Percentiles rank a stretch among this genome's conserved stretches.
Conservation (phyloP, 2,797 vertebrate species). For the Iguana delicatissima region DNA sequence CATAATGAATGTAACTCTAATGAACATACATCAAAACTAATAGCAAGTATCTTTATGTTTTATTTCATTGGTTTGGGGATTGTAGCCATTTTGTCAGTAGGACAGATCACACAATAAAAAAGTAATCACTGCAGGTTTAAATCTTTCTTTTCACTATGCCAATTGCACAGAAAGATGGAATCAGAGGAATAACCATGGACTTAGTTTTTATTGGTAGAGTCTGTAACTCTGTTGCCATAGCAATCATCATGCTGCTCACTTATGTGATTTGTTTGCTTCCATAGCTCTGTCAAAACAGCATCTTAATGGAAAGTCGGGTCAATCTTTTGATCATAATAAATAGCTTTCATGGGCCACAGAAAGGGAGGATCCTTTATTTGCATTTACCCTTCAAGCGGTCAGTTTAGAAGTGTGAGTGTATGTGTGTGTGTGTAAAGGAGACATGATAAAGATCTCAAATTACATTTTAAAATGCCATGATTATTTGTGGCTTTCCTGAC, state of each 20-base stretch:
- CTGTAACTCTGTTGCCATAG: slow-evolving; percentile 53
- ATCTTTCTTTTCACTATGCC: slow-evolving; percentile 54
- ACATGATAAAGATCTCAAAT: slow-evolving; percentile 7
- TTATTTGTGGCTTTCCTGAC: neutral
- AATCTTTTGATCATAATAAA: slow-evolving; percentile 56
- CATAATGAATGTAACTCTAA: slow-evolving; percentile 31
- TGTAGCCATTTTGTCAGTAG: slow-evolving; percentile 32
- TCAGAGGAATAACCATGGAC: slow-evolving; percentile 48
- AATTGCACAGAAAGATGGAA: slow-evolving; percentile 48
- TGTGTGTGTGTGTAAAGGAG: neutral
- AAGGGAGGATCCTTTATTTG: slow-evolving; percentile 32
- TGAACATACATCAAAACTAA: slow-evolving; percentile 23
- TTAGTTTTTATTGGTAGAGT: slow-evolving; percentile 56
- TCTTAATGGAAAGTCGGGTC: slow-evolving; percentile 42
- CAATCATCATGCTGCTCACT: slow-evolving; percentile 43
- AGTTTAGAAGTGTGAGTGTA: neutral
- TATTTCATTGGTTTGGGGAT: slow-evolving; percentile 36
- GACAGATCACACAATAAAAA: slow-evolving; percentile 16
- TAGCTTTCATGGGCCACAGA: slow-evolving; percentile 44
- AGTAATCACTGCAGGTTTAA: slow-evolving; percentile 49
- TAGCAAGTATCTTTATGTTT: slow-evolving; percentile 8
- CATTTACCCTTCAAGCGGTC: slow-evolving; percentile 51
- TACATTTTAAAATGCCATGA: neutral
- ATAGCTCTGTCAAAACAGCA: slow-evolving; percentile 51
- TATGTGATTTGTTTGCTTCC: slow-evolving; percentile 45